Conservation (phyloP, 2,113 vertebrate genomes). For the Aphyosemion australe region DNA sequence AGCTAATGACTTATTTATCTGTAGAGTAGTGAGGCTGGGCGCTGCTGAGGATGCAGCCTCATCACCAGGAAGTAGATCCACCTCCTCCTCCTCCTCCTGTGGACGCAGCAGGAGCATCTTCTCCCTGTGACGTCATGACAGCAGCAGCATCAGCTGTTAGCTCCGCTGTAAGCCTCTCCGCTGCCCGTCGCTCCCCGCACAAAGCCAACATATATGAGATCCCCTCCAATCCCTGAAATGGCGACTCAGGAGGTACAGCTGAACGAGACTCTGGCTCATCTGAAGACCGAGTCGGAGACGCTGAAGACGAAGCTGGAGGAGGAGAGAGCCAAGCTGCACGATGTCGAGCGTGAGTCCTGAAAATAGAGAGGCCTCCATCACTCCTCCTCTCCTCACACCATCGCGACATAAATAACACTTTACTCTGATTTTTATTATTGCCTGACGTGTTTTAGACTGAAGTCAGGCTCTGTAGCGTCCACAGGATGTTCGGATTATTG, state of each 20-base stretch:
- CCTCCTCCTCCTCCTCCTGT: slow-evolving; percentile 16
- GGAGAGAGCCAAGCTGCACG: slow-evolving; percentile 97
- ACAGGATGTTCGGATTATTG: neutral
- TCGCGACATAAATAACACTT: slow-evolving; percentile 14
- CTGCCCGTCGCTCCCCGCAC: slow-evolving; percentile 65
- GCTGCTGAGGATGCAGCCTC: slow-evolving; percentile 36
- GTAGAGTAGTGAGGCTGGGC: neutral
- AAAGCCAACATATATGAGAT: slow-evolving; percentile 76
- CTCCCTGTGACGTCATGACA: slow-evolving; percentile 78
- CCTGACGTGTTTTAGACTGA: neutral
- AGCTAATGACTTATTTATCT: slow-evolving; percentile 16
- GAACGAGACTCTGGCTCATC: slow-evolving; percentile 89
- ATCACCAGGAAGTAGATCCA: slow-evolving; percentile 45
- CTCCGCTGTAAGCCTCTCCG: slow-evolving; percentile 64
- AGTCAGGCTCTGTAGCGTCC: neutral
- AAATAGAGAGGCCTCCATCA: slow-evolving; percentile 60
- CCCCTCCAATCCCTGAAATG: slow-evolving; percentile 84
- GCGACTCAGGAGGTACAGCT: slow-evolving; percentile 93
- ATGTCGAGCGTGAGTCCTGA: slow-evolving; percentile 92
- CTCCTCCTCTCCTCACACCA: slow-evolving; percentile 9
- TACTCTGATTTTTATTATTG: neutral
- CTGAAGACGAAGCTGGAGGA: slow-evolving; percentile 96
- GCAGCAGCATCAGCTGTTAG: slow-evolving; percentile 79
- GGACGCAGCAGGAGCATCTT: slow-evolving; percentile 65
- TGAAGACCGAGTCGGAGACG: slow-evolving; percentile 91